Evolutionary conservation across 2,113 vertebrate genomes (phyloP).

Genomic region (Myocastor coypus): DNA sequence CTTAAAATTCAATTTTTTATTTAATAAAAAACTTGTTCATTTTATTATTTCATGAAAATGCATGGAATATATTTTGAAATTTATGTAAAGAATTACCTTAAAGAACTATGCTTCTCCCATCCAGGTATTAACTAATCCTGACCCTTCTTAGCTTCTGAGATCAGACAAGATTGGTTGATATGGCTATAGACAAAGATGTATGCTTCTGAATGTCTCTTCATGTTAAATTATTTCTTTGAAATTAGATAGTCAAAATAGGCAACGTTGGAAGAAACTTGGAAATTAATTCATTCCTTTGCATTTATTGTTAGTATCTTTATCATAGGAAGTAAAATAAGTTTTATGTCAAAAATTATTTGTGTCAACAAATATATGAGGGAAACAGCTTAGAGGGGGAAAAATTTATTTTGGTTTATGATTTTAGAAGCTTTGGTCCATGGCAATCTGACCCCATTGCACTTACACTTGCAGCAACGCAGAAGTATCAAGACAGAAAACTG

Average conservation of each 20-base stretch:
- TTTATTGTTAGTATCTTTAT: slow-evolving; percentile 46
- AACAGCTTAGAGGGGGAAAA: background rate
- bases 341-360: slow-evolving; percentile 24
- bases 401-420: background rate
- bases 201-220: slow-evolving; percentile 10
- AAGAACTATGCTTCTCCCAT: slow-evolving; percentile 3
- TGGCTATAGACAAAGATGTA: background rate
- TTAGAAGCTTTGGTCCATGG: background rate
- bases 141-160: too few species aligned
- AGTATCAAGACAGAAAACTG: background rate
- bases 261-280: background rate
- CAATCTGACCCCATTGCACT: background rate
- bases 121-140: too few species aligned
- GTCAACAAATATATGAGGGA: background rate
- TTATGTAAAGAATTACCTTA: background rate
- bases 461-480: background rate
- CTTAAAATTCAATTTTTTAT: background rate
- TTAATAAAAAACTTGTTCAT: background rate
- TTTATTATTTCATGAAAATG: slow-evolving; percentile 32
- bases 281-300: slow-evolving; percentile 20
- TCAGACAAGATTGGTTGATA: too few species aligned
- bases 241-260: background rate
- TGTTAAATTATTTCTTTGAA: background rate
- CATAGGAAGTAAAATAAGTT: background rate
- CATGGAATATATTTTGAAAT: slow-evolving; percentile 15